A percentile compares a stretch with the other conserved stretches of the same genome.
Evolutionary conservation across 2,797 vertebrate genomes (phyloP).

Genomic region (Triplophysa bombifrons): DNA sequence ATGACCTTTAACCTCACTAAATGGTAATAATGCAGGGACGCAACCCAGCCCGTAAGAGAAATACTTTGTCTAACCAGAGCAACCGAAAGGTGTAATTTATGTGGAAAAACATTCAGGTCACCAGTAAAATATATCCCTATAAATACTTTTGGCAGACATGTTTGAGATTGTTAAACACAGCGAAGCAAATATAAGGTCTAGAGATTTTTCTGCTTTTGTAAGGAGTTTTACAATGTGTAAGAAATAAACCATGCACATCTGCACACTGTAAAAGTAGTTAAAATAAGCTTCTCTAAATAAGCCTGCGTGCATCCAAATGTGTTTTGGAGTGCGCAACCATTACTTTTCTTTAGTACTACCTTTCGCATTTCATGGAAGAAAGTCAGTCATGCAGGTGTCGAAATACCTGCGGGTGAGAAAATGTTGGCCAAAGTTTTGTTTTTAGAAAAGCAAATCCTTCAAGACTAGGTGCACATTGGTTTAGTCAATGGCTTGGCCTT

Average conservation of each 20-base stretch:
- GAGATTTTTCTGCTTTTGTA: neutral
- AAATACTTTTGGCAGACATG: constrained; percentile 23
- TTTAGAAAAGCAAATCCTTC: neutral
- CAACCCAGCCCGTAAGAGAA: constrained; percentile 26
- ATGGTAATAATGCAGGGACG: constrained; percentile 27
- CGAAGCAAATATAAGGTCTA: neutral
- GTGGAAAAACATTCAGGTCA: constrained; percentile 27
- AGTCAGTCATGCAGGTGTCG: neutral
- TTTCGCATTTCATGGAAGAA: neutral
- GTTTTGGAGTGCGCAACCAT: neutral
- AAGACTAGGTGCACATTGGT: neutral
- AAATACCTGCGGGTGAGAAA: neutral
- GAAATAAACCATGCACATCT: neutral
- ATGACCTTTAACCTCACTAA: constrained; percentile 38
- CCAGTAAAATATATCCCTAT: constrained; percentile 13
- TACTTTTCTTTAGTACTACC: neutral
- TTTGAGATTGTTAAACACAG: neutral
- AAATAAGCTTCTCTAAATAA: constrained; percentile 1
- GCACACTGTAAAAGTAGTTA: neutral
- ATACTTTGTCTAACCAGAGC: constrained; percentile 2
- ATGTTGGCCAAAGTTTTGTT: neutral
- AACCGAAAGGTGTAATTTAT: constrained; percentile 16
- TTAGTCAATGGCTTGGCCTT: neutral
- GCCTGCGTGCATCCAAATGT: neutral
- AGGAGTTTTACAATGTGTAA: neutral